Percentiles rank a stretch among this genome's conserved stretches.
These are phyloP conservation scores for Cygnus atratus DNA, from an alignment of 2,113 vertebrate genomes.

Conservation along the genomic window DNA sequence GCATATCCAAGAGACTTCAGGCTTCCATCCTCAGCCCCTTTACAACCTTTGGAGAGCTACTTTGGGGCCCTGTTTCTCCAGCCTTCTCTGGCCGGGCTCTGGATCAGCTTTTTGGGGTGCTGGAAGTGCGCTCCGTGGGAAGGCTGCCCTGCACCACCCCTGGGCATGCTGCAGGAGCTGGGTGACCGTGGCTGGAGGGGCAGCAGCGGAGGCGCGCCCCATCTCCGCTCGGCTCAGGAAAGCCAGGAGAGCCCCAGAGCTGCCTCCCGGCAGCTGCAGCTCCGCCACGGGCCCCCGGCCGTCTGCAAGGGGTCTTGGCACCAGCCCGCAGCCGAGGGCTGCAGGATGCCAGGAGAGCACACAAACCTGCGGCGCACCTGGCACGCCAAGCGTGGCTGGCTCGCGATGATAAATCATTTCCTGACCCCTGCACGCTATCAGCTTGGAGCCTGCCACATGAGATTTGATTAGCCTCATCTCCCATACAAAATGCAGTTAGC, in stretches of 20 bases:
- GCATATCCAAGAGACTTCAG: too few relatives aligned
- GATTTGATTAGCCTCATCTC: background rate
- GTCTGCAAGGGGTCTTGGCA: background rate
- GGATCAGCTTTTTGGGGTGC: background rate
- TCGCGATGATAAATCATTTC: background rate
- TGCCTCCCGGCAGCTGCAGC: background rate
- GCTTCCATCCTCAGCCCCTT: background rate
- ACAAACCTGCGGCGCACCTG: fast-evolving
- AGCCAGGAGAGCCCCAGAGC: background rate
- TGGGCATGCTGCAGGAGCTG: background rate
- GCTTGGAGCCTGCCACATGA: background rate
- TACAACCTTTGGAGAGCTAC: background rate
- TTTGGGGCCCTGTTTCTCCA: background rate
- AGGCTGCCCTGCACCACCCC: background rate
- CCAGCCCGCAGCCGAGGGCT: background rate
- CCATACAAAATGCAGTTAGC: background rate
- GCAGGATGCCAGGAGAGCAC: background rate
- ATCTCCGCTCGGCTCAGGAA: background rate
- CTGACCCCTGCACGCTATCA: background rate
- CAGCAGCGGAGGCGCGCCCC: fast-evolving
- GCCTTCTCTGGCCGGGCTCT: background rate
- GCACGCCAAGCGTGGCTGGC: background rate
- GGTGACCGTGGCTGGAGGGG: fast-evolving
- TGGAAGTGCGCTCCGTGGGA: fast-evolving
- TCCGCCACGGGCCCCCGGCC: background rate